Base-by-base conservation (phyloP, 2,888 invertebrate species). In the Sialis fuliginosa region DNA sequence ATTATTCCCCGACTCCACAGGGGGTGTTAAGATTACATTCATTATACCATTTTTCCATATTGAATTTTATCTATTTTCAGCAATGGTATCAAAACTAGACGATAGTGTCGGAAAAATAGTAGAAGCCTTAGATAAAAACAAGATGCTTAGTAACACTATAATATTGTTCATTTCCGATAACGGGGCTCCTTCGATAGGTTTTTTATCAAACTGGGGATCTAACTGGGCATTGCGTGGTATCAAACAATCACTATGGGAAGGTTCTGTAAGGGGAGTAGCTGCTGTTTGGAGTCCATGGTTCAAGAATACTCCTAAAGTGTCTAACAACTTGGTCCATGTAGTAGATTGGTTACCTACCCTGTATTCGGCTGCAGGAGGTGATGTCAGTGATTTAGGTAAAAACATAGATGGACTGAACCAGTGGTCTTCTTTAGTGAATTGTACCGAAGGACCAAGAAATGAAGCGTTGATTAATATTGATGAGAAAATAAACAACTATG, bases 221-320 rank as follows among this genome's bases (percentile, higher is more conserved):
- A 88, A 88, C 63, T 83, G 75, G 69, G 87, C 88, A 12, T 62
- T 87, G 8, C 71, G 80, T 62, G 87, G 87, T 37, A 84, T 81
- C 2, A 95, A 95, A 63, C 81, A 87, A 62, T 91, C 92, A 0
- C 63, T 91, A 1, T 96, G 89, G 82, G 95, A 96, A 69, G 95
- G 96, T 31, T 93, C 92, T 0, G 78, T 92, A 0, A 71, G 91
- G 34, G 89, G 83, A 2, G 79, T 79, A 0, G 86, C 78, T 0
- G 65, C 88, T 5, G 58, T 92, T 37, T 91, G 89, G 85, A 83
- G 85, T 51, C 79, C 85, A 0, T 65, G 75, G 7, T 57, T 86
- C 39, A 65, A 69, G 3, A 69, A 70, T 44, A 64, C 68, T 1
- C 68, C 74, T 1, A 70, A 85, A 32, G 72, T 85, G 0, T 77